phyloP scores from a whole-genome alignment of 2,888 invertebrate species.

The Eristalis tenax region DNA sequence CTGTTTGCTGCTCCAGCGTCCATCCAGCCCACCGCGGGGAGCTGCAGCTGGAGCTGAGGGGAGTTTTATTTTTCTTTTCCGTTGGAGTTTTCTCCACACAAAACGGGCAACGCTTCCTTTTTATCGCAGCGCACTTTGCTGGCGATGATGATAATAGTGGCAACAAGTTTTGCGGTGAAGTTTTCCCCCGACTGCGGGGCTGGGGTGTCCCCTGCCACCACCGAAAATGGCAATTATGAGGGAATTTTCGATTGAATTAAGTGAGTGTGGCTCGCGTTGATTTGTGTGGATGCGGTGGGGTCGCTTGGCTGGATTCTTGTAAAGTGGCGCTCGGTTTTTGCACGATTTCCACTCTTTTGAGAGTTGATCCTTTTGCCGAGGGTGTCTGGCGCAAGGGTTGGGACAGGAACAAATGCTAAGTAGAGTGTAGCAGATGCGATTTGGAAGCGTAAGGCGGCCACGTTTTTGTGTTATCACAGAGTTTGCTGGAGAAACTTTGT shows the following conservation, averaged over 20 bases:
- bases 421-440: conserved; percentile 53
- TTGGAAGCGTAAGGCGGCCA: conserved; percentile 21
- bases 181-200: neutral
- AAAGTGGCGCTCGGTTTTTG: conserved; percentile 15
- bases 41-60: neutral
- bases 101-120: conserved; percentile 47
- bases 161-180: conserved; percentile 60
- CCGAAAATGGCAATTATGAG: conserved; percentile 68
- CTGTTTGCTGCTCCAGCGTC: conserved; percentile 18
- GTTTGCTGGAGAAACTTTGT: conserved; percentile 32
- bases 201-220: neutral
- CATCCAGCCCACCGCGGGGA: neutral
- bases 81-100: conserved; percentile 25
- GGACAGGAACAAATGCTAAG: conserved; percentile 40
- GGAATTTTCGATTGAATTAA: conserved; percentile 70
- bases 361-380: neutral
- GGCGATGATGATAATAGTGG: conserved; percentile 65
- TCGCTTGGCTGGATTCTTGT: conserved; percentile 38
- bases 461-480: conserved; percentile 1
- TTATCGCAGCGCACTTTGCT: conserved; percentile 61
- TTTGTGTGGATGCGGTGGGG: conserved; percentile 32
- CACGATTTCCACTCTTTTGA: conserved; percentile 5
- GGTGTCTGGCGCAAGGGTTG: neutral
- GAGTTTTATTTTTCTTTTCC: conserved; percentile 35
- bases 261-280: conserved; percentile 64